Evolutionary conservation across 2,797 vertebrate species (phyloP).

Genomic region (Sebastes variabilis): DNA sequence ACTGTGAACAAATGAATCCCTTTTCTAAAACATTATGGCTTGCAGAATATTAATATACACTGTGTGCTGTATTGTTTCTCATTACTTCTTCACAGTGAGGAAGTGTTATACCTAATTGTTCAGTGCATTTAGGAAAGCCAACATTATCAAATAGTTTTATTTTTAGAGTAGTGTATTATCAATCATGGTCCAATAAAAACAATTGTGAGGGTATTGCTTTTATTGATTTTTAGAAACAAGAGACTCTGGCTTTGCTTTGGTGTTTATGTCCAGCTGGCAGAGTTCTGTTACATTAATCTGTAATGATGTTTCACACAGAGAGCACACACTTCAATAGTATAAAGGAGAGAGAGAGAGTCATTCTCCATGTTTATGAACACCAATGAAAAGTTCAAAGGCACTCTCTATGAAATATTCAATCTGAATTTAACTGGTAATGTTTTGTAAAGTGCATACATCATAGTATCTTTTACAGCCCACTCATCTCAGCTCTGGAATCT

Average conservation of each 20-base stretch:
- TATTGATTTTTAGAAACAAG: slow-evolving; percentile 38
- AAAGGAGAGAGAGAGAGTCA: background rate
- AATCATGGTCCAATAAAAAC: slow-evolving; percentile 25
- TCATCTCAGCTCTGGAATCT: slow-evolving; percentile 42
- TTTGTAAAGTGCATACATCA: slow-evolving; percentile 33
- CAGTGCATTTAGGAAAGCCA: background rate
- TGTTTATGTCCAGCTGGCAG: slow-evolving; percentile 19
- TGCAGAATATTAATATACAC: background rate
- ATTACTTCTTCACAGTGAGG: background rate
- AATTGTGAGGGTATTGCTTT: slow-evolving; percentile 13
- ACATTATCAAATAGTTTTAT: background rate
- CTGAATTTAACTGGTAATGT: slow-evolving; percentile 4
- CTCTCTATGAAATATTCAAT: slow-evolving; percentile 13
- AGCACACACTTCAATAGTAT: background rate
- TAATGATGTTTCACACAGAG: background rate
- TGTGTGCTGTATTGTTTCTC: background rate
- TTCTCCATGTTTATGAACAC: slow-evolving; percentile 2
- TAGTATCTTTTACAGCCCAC: slow-evolving; percentile 57
- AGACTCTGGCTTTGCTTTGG: background rate
- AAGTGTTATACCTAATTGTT: background rate
- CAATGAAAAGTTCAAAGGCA: slow-evolving; percentile 1
- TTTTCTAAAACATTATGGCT: background rate
- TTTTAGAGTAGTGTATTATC: slow-evolving; percentile 5
- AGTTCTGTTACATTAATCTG: slow-evolving; percentile 5
- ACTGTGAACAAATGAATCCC: background rate